phyloP scores from a whole-genome alignment of 2,113 vertebrate species.

The Apistogramma diplotaenia region DNA sequence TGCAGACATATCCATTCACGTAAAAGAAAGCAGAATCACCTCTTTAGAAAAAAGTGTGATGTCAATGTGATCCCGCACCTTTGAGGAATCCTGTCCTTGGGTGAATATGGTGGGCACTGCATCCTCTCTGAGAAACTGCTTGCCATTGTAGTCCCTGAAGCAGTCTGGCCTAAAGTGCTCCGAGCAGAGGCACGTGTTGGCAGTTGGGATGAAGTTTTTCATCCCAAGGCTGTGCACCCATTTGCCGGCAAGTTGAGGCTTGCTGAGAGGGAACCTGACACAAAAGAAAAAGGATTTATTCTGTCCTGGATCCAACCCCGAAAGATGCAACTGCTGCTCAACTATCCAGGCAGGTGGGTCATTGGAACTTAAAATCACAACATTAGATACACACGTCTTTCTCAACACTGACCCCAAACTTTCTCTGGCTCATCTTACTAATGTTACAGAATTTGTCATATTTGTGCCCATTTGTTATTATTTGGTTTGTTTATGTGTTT shows the following conservation, averaged over 20 bases:
- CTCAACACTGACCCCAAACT: neutral
- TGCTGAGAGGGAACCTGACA: slow-evolving; percentile 78
- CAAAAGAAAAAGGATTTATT: neutral
- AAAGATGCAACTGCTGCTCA: neutral
- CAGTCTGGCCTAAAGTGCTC: slow-evolving; percentile 79
- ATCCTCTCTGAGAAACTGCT: slow-evolving; percentile 81
- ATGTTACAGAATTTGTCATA: neutral
- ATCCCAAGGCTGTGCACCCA: slow-evolving; percentile 79
- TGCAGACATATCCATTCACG: neutral
- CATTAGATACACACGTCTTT: too few species aligned
- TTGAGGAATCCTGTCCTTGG: slow-evolving; percentile 62
- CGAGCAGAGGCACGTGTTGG: slow-evolving; percentile 80
- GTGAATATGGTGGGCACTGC: slow-evolving; percentile 78
- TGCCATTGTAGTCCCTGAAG: slow-evolving; percentile 82
- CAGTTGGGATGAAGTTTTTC: slow-evolving; percentile 75
- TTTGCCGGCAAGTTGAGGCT: slow-evolving; percentile 75
- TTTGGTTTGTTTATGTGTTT: neutral
- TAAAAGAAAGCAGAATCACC: neutral
- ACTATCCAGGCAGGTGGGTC: neutral
- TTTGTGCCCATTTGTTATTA: neutral
- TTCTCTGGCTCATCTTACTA: neutral
- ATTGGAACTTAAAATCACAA: neutral
- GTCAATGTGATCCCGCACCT: slow-evolving; percentile 44
- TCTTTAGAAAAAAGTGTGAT: neutral
- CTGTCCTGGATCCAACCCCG: neutral